phyloP scores from a whole-genome alignment of 2,797 vertebrate genomes.

The Rhinatrema bivittatum region DNA sequence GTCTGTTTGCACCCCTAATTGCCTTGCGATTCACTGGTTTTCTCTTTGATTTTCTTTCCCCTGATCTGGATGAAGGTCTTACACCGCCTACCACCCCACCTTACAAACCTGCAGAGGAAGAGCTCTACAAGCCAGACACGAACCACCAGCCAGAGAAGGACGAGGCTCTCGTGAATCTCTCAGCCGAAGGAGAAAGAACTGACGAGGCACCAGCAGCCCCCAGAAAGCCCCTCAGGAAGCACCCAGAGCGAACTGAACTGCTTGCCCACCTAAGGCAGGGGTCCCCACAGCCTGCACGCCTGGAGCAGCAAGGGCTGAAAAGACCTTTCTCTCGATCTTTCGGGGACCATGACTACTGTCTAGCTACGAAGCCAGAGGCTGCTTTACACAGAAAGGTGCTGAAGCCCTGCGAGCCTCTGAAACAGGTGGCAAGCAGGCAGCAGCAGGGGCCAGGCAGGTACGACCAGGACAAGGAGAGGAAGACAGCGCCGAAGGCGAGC shows the following conservation, averaged over 20 bases:
- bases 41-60: too few species aligned
- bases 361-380: conserved; percentile 57
- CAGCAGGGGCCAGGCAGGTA: conserved; percentile 26
- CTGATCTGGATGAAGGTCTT: conserved; percentile 76
- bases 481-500: conserved; percentile 31
- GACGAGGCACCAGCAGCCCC: conserved; percentile 36
- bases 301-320: conserved; percentile 49
- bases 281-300: conserved; percentile 10
- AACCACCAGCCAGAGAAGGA: conserved; percentile 54
- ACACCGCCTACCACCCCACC: conserved; percentile 95
- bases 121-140: conserved; percentile 83
- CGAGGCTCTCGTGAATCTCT: conserved; percentile 8
- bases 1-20: too few species aligned
- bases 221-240: conserved; percentile 65
- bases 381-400: conserved; percentile 60
- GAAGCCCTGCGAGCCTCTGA: conserved; percentile 52
- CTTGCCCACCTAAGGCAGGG: conserved; percentile 82
- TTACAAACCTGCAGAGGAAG: conserved; percentile 87
- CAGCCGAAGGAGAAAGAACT: neutral
- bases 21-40: too few species aligned
- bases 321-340: conserved; percentile 67
- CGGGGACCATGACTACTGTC: conserved; percentile 96
- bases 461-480: neutral
- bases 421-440: conserved; percentile 36
- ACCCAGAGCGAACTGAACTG: conserved; percentile 86